These are phyloP conservation scores for Austrolebias charrua DNA, from an alignment of 2,797 vertebrate genomes.

Conservation along the genomic window DNA sequence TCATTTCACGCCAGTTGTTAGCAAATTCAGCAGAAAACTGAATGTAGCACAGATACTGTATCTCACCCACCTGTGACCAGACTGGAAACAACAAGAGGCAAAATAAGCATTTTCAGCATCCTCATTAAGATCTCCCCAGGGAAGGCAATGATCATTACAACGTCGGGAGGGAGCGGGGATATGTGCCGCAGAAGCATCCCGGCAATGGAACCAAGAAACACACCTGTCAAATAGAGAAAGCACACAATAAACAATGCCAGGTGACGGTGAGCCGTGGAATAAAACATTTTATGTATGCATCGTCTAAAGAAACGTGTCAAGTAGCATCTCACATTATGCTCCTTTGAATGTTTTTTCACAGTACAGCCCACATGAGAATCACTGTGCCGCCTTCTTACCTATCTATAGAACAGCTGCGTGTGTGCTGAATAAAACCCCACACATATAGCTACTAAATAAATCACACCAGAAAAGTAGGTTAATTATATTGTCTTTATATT, in stretches of 20 bases:
- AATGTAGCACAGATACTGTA: constrained; percentile 16
- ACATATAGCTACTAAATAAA: neutral
- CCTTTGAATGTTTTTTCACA: constrained; percentile 1
- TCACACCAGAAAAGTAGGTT: neutral
- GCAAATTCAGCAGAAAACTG: constrained; percentile 38
- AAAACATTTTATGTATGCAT: neutral
- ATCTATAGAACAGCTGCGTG: neutral
- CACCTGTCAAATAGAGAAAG: constrained; percentile 77
- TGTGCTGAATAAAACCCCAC: neutral
- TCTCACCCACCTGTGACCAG: constrained; percentile 92
- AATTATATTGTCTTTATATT: neutral
- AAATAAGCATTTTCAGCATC: constrained; percentile 99
- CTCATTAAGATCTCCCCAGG: constrained; percentile 99
- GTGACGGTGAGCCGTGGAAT: neutral
- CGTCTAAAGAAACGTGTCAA: neutral
- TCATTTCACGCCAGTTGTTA: constrained; percentile 32
- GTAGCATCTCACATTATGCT: neutral
- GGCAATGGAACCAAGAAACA: constrained; percentile 88
- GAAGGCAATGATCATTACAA: constrained; percentile 94
- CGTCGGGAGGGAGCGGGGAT: constrained; percentile 90
- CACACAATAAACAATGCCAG: constrained; percentile 16
- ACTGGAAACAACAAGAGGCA: constrained; percentile 97
- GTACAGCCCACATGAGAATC: neutral
- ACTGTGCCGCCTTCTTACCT: neutral
- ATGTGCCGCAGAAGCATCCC: constrained; percentile 90